phyloP scores from a whole-genome alignment of 2,888 invertebrate species.

The Metalampra italica region DNA sequence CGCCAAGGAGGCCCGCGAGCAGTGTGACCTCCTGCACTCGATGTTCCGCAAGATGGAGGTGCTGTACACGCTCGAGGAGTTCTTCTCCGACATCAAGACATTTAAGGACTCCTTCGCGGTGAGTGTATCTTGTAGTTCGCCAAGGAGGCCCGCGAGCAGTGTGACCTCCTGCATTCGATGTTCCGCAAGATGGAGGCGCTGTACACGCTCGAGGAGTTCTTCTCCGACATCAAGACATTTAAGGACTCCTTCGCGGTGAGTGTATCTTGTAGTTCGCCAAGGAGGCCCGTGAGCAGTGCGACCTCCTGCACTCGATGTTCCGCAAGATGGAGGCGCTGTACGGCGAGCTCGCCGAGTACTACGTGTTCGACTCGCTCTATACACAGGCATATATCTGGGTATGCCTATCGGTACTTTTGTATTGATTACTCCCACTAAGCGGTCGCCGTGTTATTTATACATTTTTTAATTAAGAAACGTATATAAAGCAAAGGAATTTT shows the following conservation, averaged over 20 bases:
- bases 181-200: conserved; percentile 93
- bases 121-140: conserved; percentile 81
- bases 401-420: too few species aligned
- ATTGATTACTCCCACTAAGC: too few species aligned
- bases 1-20: conserved; percentile 88
- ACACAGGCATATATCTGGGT: too few species aligned
- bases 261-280: conserved; percentile 80
- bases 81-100: conserved; percentile 95
- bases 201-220: conserved; percentile 97
- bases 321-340: conserved; percentile 95
- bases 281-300: conserved; percentile 91
- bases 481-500: too few species aligned
- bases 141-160: conserved; percentile 89
- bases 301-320: conserved; percentile 94
- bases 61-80: conserved; percentile 95
- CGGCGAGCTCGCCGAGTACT: conserved; percentile 94
- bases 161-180: conserved; percentile 94
- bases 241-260: conserved; percentile 92
- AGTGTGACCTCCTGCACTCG: conserved; percentile 92
- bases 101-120: conserved; percentile 95
- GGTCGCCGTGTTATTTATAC: too few species aligned
- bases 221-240: conserved; percentile 95
- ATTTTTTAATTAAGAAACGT: too few species aligned
- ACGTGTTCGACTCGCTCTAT: background rate
- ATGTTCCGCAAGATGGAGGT: conserved; percentile 97